These are phyloP conservation scores for Polietes domitor DNA, from an alignment of 2,888 invertebrate species.

Conservation along the genomic window DNA sequence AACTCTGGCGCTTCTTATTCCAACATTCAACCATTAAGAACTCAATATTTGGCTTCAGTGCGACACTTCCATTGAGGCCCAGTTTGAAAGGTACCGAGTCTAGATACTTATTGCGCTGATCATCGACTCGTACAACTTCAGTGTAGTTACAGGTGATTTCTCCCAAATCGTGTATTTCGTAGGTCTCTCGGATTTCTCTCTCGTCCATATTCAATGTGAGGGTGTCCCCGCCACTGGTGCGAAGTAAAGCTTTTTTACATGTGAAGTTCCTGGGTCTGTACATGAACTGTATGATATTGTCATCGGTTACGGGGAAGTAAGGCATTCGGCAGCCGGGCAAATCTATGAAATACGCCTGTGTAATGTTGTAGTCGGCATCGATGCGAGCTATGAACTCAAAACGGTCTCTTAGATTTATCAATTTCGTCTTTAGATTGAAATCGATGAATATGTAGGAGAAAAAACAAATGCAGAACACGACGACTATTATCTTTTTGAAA, in stretches of 20 bases:
- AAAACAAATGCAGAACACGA: conserved; percentile 77
- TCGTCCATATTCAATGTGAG: conserved; percentile 75
- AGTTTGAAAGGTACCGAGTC: conserved; percentile 69
- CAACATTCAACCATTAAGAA: conserved; percentile 87
- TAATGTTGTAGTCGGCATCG: conserved; percentile 76
- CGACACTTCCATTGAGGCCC: conserved; percentile 64
- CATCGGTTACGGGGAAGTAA: conserved; percentile 77
- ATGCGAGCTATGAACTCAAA: conserved; percentile 78
- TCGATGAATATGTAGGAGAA: conserved; percentile 79
- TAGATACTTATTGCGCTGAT: conserved; percentile 71
- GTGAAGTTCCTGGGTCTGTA: conserved; percentile 72
- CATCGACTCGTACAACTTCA: conserved; percentile 73
- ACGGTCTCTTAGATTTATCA: conserved; percentile 75
- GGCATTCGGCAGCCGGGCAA: conserved; percentile 80
- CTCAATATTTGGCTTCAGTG: conserved; percentile 81
- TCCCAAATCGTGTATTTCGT: conserved; percentile 73
- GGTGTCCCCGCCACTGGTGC: conserved; percentile 68
- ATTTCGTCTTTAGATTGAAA: conserved; percentile 78
- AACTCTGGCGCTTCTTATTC: conserved; percentile 78
- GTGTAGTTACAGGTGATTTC: conserved; percentile 75
- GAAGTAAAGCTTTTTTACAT: conserved; percentile 74
- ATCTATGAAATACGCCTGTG: conserved; percentile 78
- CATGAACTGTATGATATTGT: conserved; percentile 77
- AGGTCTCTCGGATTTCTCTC: conserved; percentile 71
- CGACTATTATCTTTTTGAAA: conserved; percentile 76